Conservation (phyloP, 2,888 invertebrate genomes). For the Pilophorus perplexus region DNA sequence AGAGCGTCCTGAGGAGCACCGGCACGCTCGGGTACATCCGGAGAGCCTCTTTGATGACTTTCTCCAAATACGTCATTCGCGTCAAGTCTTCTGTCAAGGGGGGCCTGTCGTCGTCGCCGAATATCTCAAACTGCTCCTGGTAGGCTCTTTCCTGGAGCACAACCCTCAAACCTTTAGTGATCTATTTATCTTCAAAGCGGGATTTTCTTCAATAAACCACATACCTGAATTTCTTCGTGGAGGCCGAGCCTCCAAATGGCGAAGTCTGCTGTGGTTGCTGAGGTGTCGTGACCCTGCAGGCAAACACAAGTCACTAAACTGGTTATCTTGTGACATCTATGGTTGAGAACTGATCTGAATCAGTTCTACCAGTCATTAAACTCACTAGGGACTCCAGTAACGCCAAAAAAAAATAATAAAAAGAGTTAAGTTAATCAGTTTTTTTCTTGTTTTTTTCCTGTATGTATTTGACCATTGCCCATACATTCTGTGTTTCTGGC, state of each 20-base stretch:
- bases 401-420: background rate
- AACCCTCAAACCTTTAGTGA: too few relatives aligned
- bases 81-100: background rate
- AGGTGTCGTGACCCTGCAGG: constrained; percentile 22
- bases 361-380: too few relatives aligned
- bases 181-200: background rate
- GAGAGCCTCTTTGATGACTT: constrained; percentile 18
- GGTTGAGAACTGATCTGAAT: too few relatives aligned
- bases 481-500: too few relatives aligned
- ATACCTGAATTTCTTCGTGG: constrained; percentile 16
- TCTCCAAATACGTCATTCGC: constrained; percentile 18
- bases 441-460: too few relatives aligned
- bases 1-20: constrained; percentile 2
- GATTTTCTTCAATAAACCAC: too few relatives aligned
- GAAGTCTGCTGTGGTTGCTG: background rate
- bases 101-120: constrained; percentile 3
- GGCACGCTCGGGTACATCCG: constrained; percentile 17
- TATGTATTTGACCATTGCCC: too few relatives aligned
- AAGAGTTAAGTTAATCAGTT: background rate
- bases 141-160: too few relatives aligned
- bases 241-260: constrained; percentile 26
- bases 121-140: too few relatives aligned
- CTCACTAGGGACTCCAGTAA: too few relatives aligned
- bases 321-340: background rate
- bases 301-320: background rate